Base-by-base conservation (phyloP, 2,888 invertebrate genomes). In the Coelopa pilipes region DNA sequence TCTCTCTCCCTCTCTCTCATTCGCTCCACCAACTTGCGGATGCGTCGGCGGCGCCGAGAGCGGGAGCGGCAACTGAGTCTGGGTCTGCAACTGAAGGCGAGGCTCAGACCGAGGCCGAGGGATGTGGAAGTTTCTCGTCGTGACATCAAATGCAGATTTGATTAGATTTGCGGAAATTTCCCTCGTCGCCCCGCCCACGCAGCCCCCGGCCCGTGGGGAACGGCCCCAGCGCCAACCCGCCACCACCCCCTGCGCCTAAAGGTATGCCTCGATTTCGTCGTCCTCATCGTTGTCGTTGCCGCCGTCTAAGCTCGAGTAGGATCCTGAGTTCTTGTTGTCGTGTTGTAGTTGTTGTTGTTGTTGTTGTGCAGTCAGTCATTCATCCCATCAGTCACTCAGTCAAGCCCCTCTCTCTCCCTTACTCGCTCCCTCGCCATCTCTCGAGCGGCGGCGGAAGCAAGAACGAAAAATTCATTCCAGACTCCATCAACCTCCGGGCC, bases 151-250 rank as follows among this genome's bases (percentile, higher is more conserved):
- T 70, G 47, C 60, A 70, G 70, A 34, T 70, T 50, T 70, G 70
- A 70, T 62, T 70, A 62, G 70, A 70, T 70, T 70, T 70, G 24
- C 11, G 34, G 19, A 62, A 70, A 57, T 19, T 59, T 67, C n/a
- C 63, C 34, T n/a, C 15, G 34, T 67, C 12, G 21, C 11, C 59
- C n/a, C n/a, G n/a, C 2, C 34, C 34, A 34, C 34, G 34, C 34
- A 2, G 4, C 34, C 34, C 34, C 7, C n/a, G n/a, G n/a, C n/a
- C n/a, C n/a, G n/a, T n/a, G n/a, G n/a, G n/a, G n/a, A n/a, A n/a
- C n/a, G n/a, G n/a, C n/a, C n/a, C n/a, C n/a, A n/a, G n/a, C 15
- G 34, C 53, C 12, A 10, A 21, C 59, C n/a, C n/a, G n/a, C 2
- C 34, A 2, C 2, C 34, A 7, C 34, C 34, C 34, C 34, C 7